Percentiles rank a stretch among this genome's conserved stretches.
phyloP scores from a whole-genome alignment of 1,140 invertebrate species.

The Caenorhabditis tropicalis region DNA sequence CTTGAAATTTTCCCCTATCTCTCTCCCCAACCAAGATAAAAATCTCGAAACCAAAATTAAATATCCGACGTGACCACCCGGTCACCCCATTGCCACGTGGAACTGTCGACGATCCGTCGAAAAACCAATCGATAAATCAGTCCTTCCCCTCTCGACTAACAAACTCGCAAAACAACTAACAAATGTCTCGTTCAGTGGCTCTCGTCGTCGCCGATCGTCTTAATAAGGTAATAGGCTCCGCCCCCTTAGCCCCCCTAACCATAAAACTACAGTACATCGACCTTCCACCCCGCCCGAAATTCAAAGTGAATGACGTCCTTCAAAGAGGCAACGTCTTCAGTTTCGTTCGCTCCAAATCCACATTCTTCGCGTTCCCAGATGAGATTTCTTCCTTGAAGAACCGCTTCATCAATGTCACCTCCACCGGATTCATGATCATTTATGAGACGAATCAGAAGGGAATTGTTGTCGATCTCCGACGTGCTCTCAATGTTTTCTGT shows the following conservation, averaged over 20 bases:
- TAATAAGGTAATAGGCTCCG: neutral
- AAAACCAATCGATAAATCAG: neutral
- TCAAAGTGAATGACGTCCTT: neutral
- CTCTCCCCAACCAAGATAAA: no score
- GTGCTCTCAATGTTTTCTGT: neutral
- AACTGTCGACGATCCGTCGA: neutral
- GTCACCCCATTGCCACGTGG: no score
- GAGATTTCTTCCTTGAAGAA: neutral
- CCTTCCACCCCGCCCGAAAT: neutral
- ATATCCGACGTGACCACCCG: no score
- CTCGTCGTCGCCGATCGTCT: neutral
- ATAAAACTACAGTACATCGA: neutral
- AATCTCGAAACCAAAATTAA: no score
- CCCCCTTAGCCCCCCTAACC: no score
- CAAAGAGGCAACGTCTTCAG: slow-evolving; percentile 4
- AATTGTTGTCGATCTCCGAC: neutral
- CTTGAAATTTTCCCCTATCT: no score
- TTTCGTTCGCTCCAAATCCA: neutral
- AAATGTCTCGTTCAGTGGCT: neutral
- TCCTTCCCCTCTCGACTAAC: neutral
- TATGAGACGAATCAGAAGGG: neutral
- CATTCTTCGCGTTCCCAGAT: neutral
- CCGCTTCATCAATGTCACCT: neutral
- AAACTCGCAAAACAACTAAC: neutral
- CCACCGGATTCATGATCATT: neutral